Evolutionary conservation across 2,888 invertebrate genomes (phyloP).

Genomic region (Tigriopus californicus): DNA sequence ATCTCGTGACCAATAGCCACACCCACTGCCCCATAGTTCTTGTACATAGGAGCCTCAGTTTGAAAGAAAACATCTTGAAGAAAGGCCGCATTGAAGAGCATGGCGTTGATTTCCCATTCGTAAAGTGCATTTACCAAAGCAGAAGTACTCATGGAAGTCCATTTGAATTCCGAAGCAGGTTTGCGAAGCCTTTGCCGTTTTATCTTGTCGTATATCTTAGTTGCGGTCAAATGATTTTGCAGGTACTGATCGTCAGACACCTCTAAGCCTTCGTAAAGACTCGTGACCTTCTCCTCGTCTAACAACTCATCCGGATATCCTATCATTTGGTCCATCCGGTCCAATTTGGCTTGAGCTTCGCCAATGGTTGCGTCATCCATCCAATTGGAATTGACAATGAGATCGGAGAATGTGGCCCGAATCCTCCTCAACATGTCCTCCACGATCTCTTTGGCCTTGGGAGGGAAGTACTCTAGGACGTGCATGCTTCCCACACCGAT

Average conservation of each 20-base stretch:
- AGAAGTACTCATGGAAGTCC: conserved; percentile 62
- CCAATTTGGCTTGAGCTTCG: conserved; percentile 32
- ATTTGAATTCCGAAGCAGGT: conserved; percentile 64
- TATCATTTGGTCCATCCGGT: conserved; percentile 16
- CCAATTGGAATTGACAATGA: conserved; percentile 32
- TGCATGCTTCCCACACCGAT: too few relatives aligned
- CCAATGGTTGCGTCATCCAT: conserved; percentile 34
- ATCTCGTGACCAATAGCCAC: conserved; percentile 83
- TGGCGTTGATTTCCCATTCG: conserved; percentile 64
- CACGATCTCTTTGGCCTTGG: too few relatives aligned
- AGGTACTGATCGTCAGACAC: conserved; percentile 22
- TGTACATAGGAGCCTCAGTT: conserved; percentile 65
- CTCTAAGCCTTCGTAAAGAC: conserved; percentile 23
- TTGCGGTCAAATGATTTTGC: conserved; percentile 18
- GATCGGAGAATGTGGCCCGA: too few relatives aligned
- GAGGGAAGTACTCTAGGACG: too few relatives aligned
- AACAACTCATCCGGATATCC: conserved; percentile 23
- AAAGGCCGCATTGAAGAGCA: conserved; percentile 77
- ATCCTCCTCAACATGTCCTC: too few relatives aligned
- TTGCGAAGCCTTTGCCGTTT: conserved; percentile 53
- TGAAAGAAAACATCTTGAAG: conserved; percentile 79
- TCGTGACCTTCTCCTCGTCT: conserved; percentile 23
- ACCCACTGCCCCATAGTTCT: conserved; percentile 80
- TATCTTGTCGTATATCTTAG: conserved; percentile 30
- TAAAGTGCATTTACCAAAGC: conserved; percentile 72